A percentile compares a stretch with the other conserved stretches of the same genome.
Conservation (phyloP, 2,888 invertebrate genomes). For the Clivina fossor region DNA sequence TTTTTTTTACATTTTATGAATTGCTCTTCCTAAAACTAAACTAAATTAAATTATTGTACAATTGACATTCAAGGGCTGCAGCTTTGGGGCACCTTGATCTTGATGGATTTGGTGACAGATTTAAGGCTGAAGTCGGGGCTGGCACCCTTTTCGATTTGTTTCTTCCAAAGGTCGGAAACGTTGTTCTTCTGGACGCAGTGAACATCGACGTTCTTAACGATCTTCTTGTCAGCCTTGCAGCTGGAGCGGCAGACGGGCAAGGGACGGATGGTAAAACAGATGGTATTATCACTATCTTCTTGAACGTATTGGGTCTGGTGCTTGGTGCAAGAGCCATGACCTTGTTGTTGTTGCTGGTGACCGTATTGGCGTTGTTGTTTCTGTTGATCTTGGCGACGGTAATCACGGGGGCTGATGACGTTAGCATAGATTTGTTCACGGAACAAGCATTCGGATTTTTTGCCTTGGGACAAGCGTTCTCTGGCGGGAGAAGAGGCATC, state of each 20-base stretch:
- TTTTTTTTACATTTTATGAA: constrained; percentile 19
- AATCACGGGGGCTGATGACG: constrained; percentile 53
- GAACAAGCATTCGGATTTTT: constrained; percentile 52
- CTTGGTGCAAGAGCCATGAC: constrained; percentile 41
- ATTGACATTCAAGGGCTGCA: constrained; percentile 47
- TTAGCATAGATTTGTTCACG: constrained; percentile 48
- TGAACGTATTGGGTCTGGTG: constrained; percentile 59
- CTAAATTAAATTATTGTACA: background rate
- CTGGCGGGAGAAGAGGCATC: constrained; percentile 53
- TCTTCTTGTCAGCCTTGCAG: constrained; percentile 53
- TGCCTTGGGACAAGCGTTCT: constrained; percentile 52
- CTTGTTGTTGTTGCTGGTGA: constrained; percentile 26
- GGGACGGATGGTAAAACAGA: constrained; percentile 64
- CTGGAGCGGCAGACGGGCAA: constrained; percentile 59
- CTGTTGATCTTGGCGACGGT: constrained; percentile 41
- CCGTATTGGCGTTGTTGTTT: constrained; percentile 26
- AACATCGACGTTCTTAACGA: constrained; percentile 54
- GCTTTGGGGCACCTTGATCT: constrained; percentile 51
- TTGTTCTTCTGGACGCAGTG: constrained; percentile 51
- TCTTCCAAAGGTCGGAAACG: constrained; percentile 46
- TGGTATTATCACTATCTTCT: constrained; percentile 53
- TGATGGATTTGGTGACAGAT: constrained; percentile 46
- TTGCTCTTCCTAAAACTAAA: constrained; percentile 11
- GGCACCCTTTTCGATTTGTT: constrained; percentile 54
- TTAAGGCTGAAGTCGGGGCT: constrained; percentile 57